Evolutionary conservation across 2,113 vertebrate species (phyloP).

Genomic region (Ammospiza caudacuta): DNA sequence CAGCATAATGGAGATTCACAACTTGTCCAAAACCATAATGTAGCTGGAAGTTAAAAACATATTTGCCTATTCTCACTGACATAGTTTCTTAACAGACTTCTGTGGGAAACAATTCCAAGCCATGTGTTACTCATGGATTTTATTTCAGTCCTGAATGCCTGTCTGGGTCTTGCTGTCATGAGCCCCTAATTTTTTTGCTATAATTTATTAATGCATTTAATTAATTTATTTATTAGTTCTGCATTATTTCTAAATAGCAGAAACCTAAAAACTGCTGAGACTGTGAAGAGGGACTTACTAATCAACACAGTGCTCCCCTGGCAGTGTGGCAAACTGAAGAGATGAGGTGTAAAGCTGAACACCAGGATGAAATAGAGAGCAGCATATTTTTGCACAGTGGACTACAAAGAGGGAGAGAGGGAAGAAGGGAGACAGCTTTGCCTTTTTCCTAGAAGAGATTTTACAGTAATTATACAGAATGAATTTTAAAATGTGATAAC

Average conservation of each 20-base stretch:
- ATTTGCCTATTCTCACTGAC: neutral
- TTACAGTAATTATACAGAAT: constrained; percentile 65
- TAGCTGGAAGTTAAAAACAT: neutral
- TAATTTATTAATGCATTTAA: neutral
- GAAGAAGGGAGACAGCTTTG: neutral
- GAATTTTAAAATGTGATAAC: constrained; percentile 77
- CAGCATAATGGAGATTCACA: neutral
- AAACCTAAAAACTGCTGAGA: constrained; percentile 49
- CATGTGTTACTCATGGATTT: neutral
- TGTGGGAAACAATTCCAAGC: neutral
- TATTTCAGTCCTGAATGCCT: neutral
- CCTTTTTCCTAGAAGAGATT: constrained; percentile 36
- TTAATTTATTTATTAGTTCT: neutral
- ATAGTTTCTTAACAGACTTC: neutral
- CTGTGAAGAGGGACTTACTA: constrained; percentile 49
- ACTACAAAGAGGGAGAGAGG: neutral
- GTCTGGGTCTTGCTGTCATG: neutral
- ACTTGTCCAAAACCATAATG: neutral
- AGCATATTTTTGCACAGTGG: constrained; percentile 19
- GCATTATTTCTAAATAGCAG: constrained; percentile 7
- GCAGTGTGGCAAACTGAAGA: constrained; percentile 10
- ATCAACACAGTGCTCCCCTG: constrained; percentile 51
- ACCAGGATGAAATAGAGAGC: neutral
- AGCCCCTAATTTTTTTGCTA: neutral
- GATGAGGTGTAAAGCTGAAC: neutral